Base-by-base conservation (phyloP, 2,888 invertebrate genomes). In the Micoletzkya japonica region DNA sequence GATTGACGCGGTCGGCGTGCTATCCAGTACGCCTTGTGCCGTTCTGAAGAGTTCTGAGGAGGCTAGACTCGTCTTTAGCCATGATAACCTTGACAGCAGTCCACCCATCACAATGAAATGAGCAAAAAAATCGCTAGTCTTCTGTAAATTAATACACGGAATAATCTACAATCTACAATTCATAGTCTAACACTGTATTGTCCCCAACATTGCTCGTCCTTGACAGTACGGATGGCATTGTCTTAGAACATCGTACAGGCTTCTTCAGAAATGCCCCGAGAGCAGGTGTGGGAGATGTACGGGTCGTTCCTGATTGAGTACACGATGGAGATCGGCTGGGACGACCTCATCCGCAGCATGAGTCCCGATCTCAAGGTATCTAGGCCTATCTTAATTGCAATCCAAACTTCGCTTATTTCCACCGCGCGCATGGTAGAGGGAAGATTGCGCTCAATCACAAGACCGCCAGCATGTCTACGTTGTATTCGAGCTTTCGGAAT, bases 241-340 rank as follows among this genome's bases (percentile, higher is more conserved):
- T 49, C 14, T 24, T 20, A 2, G 2, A 7, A 32, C 20, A 57
- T 26, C 28, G 17, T 2, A 32, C 3, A n/a, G 2, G 10, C 20
- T 4, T 0, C 10, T 26, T 52, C 34, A 81, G 81, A 81, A 69
- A 73, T 80, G 54, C 70, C 78, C 2, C 71, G 74, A n/a, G 80
- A 81, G 34, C 74, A 78, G 66, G 78, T 81, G 1, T 82, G 81
- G 82, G 82, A 83, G 57, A 60, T 77, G 73, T 82, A 83, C 70
- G 82, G 82, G 14, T 72, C 69, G 1, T 83, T 81, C 69, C 69
- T 82, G 54, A 77, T 83, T 30, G 78, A 79, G 14, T 82, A 81
- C 72, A 75, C 79, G 14, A 81, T 82, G 81, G 80, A 83, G 50
- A 76, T 78, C 57, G 82, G 81, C 67, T 82, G 81, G 81, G 81